A percentile compares a stretch with the other conserved stretches of the same genome.
These are phyloP conservation scores for Chauna torquata DNA, from an alignment of 2,113 vertebrate species.

Conservation along the genomic window DNA sequence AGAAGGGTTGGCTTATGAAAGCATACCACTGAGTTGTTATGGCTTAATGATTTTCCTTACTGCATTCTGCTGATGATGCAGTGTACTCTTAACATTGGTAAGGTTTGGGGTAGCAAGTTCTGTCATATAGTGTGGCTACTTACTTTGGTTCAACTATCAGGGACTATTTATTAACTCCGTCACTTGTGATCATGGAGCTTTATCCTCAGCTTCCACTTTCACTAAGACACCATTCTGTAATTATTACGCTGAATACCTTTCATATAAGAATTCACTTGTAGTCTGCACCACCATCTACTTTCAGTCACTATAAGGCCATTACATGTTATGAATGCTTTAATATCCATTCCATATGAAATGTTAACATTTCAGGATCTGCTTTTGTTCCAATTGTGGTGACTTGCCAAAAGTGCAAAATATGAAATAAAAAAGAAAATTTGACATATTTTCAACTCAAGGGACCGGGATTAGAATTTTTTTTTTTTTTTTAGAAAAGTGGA, in stretches of 20 bases:
- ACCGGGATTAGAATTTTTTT: neutral
- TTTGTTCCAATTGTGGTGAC: neutral
- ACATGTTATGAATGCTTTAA: neutral
- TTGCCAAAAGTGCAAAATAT: neutral
- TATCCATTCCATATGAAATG: neutral
- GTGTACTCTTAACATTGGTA: neutral
- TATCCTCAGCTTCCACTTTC: neutral
- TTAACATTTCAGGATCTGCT: neutral
- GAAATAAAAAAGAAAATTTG: neutral
- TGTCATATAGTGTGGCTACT: accelerated
- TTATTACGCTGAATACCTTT: neutral
- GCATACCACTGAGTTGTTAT: neutral
- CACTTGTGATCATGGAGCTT: neutral
- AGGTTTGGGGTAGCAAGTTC: neutral
- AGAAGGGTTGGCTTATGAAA: neutral
- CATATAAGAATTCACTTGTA: neutral
- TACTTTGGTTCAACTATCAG: neutral
- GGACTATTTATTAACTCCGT: neutral
- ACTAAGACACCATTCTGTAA: neutral
- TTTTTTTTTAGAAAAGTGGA: neutral
- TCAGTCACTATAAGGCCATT: neutral
- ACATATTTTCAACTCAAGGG: neutral
- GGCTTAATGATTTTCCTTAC: neutral
- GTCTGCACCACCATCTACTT: neutral
- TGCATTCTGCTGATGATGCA: neutral